Evolutionary conservation across 2,888 invertebrate genomes (phyloP).

Genomic region (Athalia rosae): DNA sequence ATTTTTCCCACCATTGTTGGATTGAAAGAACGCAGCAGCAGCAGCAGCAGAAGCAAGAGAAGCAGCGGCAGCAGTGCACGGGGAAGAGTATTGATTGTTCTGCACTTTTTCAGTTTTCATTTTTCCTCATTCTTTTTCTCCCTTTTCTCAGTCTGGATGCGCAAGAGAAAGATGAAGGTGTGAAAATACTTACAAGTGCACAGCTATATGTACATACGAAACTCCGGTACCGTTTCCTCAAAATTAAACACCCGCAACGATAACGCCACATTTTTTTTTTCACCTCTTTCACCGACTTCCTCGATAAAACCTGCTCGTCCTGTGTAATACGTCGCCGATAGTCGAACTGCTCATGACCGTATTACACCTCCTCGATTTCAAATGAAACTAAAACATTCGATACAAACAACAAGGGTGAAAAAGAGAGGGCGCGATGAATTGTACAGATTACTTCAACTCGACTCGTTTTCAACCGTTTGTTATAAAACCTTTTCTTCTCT

Average conservation of each 20-base stretch:
- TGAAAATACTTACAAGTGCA: too few relatives aligned
- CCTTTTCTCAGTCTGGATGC: neutral
- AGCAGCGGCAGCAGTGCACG: neutral
- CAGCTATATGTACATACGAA: neutral
- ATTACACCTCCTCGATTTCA: neutral
- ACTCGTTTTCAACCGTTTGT: neutral
- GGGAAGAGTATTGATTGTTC: conserved; percentile 9
- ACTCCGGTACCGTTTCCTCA: conserved; percentile 5
- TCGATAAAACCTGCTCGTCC: neutral
- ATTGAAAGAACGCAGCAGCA: neutral
- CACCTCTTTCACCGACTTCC: neutral
- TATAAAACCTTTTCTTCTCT: neutral
- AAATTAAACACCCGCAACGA: conserved; percentile 3
- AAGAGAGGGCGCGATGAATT: too few relatives aligned
- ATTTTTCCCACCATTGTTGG: neutral
- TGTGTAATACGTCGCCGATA: conserved; percentile 13
- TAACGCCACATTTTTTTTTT: neutral
- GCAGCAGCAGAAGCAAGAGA: neutral
- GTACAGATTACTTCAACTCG: neutral
- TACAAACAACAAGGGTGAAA: too few relatives aligned
- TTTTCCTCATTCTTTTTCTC: neutral
- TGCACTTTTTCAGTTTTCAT: conserved; percentile 2
- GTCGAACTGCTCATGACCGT: neutral
- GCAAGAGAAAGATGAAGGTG: conserved; percentile 8
- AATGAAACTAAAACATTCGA: too few relatives aligned